Percentiles rank a stretch among this genome's conserved stretches.
Evolutionary conservation across 2,113 vertebrate species (phyloP).

Genomic region (Bolborhynchus lineola): DNA sequence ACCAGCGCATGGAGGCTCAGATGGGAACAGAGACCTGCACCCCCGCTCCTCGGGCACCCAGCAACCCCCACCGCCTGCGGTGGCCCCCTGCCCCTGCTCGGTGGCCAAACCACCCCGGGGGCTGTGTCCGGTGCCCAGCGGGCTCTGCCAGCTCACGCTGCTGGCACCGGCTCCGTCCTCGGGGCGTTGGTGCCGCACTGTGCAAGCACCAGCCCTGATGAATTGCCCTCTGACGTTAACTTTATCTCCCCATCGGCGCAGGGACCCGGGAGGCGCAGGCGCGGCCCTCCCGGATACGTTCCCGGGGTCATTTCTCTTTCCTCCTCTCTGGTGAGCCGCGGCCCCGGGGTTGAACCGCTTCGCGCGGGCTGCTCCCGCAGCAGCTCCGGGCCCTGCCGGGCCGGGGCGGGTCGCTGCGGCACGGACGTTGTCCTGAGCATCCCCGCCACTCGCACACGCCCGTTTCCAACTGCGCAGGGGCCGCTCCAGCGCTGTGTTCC

Average conservation of each 20-base stretch:
- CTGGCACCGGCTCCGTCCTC: not conserved
- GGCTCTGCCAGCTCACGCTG: not conserved
- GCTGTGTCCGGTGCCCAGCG: accelerated
- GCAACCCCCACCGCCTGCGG: accelerated
- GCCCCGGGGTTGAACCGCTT: accelerated
- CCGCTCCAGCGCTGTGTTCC: not conserved
- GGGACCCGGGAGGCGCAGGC: not conserved
- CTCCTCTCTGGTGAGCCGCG: not conserved
- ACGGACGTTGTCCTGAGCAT: not conserved
- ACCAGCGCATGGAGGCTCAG: accelerated
- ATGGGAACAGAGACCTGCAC: accelerated
- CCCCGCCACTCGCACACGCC: accelerated
- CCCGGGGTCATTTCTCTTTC: not conserved
- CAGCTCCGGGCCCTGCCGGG: accelerated
- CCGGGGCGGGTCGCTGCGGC: not conserved
- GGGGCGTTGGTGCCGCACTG: not conserved
- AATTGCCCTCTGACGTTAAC: not conserved
- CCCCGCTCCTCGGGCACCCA: accelerated
- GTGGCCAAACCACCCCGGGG: not conserved
- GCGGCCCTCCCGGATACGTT: not conserved
- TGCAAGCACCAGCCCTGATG: not conserved
- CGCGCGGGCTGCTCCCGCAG: not conserved
- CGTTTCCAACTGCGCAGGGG: accelerated
- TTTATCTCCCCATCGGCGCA: not conserved
- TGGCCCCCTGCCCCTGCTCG: not conserved